Percentiles rank a stretch among this genome's conserved stretches.
These are phyloP conservation scores for Pristionchus mayeri DNA, from an alignment of 2,888 invertebrate species.

Conservation along the genomic window DNA sequence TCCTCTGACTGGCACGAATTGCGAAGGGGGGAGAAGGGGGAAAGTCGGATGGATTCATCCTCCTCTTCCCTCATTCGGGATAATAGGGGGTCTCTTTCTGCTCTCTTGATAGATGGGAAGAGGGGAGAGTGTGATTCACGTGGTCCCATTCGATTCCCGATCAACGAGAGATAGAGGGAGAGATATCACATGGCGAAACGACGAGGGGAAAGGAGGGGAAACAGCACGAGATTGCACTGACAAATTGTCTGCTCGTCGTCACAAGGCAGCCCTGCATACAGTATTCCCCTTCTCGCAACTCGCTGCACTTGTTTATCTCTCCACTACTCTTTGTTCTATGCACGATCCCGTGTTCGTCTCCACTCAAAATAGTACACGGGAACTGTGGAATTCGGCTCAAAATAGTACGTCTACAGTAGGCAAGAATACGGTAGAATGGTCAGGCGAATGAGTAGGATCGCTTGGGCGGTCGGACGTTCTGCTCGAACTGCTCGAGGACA, in stretches of 20 bases:
- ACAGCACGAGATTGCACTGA: slow-evolving; percentile 2
- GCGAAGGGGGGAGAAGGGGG: not conserved
- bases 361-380: too few species aligned
- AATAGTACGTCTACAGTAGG: too few species aligned
- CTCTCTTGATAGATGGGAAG: slow-evolving; percentile 36
- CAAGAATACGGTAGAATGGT: too few species aligned
- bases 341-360: not conserved
- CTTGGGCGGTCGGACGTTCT: slow-evolving; percentile 51
- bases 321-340: not conserved
- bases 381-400: too few species aligned
- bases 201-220: not conserved
- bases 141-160: not conserved
- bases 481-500: slow-evolving; percentile 48
- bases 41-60: not conserved
- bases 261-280: slow-evolving; percentile 10
- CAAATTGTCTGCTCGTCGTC: not conserved
- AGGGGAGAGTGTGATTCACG: slow-evolving; percentile 2
- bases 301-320: slow-evolving; percentile 4
- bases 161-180: not conserved
- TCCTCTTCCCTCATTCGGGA: slow-evolving; percentile 38
- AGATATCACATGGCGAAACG: slow-evolving; percentile 34
- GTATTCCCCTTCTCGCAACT: too few species aligned
- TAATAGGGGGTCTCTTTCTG: slow-evolving; percentile 29
- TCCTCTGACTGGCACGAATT: slow-evolving; percentile 22
- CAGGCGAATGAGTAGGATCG: slow-evolving; percentile 48